Percentiles rank a stretch among this genome's conserved stretches.
Evolutionary conservation across 1,140 invertebrate genomes (phyloP).

Genomic region (Papilio polytes): DNA sequence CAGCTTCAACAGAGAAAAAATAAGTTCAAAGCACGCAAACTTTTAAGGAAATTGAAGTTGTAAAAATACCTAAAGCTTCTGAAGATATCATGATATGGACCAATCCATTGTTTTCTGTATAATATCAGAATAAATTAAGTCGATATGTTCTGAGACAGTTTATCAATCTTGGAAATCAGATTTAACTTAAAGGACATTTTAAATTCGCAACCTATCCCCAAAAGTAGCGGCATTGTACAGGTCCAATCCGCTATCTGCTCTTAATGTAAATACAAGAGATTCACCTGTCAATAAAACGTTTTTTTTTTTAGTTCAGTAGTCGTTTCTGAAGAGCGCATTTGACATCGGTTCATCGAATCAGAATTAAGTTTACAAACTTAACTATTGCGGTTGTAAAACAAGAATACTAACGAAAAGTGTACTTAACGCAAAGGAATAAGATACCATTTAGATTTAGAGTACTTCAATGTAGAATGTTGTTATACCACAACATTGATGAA

Average conservation of each 20-base stretch:
- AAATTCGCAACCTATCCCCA: conserved; percentile 45
- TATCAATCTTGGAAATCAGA: conserved; percentile 28
- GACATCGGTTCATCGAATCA: conserved; percentile 71
- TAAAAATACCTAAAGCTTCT: not conserved
- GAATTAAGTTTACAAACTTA: conserved; percentile 54
- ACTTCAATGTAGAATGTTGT: conserved; percentile 45
- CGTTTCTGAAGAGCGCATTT: conserved; percentile 58
- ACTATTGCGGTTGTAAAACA: not conserved
- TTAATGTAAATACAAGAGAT: conserved; percentile 65
- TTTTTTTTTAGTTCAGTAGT: conserved; percentile 63
- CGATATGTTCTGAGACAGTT: not conserved
- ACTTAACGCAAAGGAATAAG: not conserved
- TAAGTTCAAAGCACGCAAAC: not conserved
- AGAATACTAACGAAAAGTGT: not conserved
- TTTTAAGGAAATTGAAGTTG: not conserved
- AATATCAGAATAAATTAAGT: conserved; percentile 4
- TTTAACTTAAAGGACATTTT: conserved; percentile 14
- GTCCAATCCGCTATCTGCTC: conserved; percentile 54
- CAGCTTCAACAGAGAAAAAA: too few relatives aligned
- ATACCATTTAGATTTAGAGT: not conserved
- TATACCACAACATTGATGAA: conserved; percentile 67
- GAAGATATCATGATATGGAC: not conserved
- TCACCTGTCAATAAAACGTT: conserved; percentile 67
- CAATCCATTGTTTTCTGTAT: conserved; percentile 1
- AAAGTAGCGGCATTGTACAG: conserved; percentile 52